Base-by-base conservation (phyloP, 2,797 vertebrate species). In the Agapornis canus region DNA sequence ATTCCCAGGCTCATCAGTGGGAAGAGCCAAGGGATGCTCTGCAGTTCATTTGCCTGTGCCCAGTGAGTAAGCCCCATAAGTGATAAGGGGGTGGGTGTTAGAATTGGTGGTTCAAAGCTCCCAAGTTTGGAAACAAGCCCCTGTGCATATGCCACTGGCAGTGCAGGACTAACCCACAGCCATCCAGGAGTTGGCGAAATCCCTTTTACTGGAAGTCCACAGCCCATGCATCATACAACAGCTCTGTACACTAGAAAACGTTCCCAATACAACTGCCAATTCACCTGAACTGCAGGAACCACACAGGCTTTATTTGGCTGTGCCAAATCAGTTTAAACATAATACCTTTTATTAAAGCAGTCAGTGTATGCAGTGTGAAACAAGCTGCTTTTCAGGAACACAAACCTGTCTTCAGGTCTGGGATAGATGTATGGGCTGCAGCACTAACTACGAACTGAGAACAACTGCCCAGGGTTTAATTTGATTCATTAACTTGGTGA, bases 401-500 rank as follows among this genome's bases (percentile, higher is more conserved):
- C 21, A 35, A 17, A 43, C 11, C 29, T 35, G 4, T 75, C 73
- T 78, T 64, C 5, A 1, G 27, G 35, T 71, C 32, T 19, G 32
- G 54, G 64, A 47, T 42, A 61, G 39, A 54, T 2, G 19, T n/a
- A 51, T 1, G 11, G 83, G 72, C 32, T 83, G 60, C 52, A 77
- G 83, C 1, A 0, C 52, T 40, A 73, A 51, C 54, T 22, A 31
- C 80, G 68, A 78, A 75, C 83, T 23, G 89, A 95, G 51, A 92
- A 52, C 66, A 81, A 78, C 37, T 11, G 66, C 63, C 91, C 32
- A 26, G 25, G 57, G 23, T 73, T 82, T 88, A 54, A 92, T 93
- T 70, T 86, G 68, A 73, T 73, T 89, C 56, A 89, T 91, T 91
- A 90, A 64, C 43, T 70, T 47, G 26, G 32, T 63, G 78, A 57